Conservation (phyloP, 2,797 vertebrate genomes). For the Lates japonicus region DNA sequence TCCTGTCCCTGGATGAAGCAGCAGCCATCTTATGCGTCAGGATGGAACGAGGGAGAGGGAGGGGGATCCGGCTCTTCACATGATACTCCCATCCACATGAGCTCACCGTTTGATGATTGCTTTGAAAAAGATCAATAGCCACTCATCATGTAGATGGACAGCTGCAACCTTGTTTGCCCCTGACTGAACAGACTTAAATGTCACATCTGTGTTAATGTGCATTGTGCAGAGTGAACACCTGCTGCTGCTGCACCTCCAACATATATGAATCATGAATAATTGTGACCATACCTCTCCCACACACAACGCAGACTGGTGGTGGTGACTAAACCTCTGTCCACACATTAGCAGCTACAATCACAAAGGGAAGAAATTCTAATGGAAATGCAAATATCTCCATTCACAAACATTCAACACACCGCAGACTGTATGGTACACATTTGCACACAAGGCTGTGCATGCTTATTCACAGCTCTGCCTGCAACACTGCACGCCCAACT, state of each 20-base stretch:
- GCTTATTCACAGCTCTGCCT: background rate
- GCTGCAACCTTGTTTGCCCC: conserved; percentile 9
- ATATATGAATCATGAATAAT: conserved; percentile 15
- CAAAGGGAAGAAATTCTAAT: conserved; percentile 23
- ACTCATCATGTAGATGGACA: background rate
- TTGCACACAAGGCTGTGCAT: background rate
- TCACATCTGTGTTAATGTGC: background rate
- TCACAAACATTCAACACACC: conserved; percentile 6
- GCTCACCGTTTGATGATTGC: conserved; percentile 3
- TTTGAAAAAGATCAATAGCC: conserved; percentile 26
- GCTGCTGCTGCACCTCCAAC: background rate
- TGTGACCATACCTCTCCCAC: conserved; percentile 27
- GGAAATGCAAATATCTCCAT: conserved; percentile 10
- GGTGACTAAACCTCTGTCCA: conserved; percentile 45
- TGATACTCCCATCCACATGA: conserved; percentile 33
- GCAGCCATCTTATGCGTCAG: conserved; percentile 57
- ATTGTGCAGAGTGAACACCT: conserved; percentile 28
- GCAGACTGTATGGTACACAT: conserved; percentile 4
- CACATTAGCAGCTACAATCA: conserved; percentile 40
- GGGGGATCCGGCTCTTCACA: conserved; percentile 34
- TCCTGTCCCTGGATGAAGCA: conserved; percentile 33
- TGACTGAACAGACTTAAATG: conserved; percentile 9
- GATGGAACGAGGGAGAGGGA: background rate
- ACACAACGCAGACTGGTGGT: conserved; percentile 31
- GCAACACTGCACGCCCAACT: conserved; percentile 1